Conservation (phyloP, 2,113 vertebrate species). For the Nesoenas mayeri region DNA sequence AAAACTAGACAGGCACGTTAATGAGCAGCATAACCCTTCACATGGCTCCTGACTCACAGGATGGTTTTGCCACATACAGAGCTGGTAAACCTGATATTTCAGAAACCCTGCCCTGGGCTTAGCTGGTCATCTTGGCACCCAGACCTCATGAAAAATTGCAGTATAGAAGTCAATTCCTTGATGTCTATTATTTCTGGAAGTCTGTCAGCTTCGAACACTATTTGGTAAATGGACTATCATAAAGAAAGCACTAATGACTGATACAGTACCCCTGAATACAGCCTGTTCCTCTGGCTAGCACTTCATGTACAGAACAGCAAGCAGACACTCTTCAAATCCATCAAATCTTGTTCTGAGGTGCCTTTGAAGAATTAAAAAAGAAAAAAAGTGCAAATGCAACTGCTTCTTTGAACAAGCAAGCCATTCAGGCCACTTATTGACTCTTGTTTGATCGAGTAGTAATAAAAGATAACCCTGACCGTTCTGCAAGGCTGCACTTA, state of each 20-base stretch:
- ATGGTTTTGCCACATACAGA: background rate
- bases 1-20: background rate
- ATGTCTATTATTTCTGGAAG: background rate
- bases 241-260: background rate
- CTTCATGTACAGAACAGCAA: background rate
- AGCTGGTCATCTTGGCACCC: background rate
- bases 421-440: background rate
- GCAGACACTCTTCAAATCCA: background rate
- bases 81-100: background rate
- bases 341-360: background rate
- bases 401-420: background rate
- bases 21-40: rapidly evolving
- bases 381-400: background rate
- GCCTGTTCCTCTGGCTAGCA: background rate
- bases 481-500: background rate
- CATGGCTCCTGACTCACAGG: rapidly evolving
- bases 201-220: background rate
- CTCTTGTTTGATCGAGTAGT: background rate
- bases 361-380: background rate
- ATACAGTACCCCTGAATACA: background rate
- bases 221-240: background rate
- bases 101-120: background rate
- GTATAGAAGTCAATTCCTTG: background rate
- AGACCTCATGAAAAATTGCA: background rate
- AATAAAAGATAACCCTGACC: background rate